Percentiles rank a stretch among this genome's conserved stretches.
Evolutionary conservation across 2,113 vertebrate species (phyloP).

Genomic region (Bolborhynchus lineola): DNA sequence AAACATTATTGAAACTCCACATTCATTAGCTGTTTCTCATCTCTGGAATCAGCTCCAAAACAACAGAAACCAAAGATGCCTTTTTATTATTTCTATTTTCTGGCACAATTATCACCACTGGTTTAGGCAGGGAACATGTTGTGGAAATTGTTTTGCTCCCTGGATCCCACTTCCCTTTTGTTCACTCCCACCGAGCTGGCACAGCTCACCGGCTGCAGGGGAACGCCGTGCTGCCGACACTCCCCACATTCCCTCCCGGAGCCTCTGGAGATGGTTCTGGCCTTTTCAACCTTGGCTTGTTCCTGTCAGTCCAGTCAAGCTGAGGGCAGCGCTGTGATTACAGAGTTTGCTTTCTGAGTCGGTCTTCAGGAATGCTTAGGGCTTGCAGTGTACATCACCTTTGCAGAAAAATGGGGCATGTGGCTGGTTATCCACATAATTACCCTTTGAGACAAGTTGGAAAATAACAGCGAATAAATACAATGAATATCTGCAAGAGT

Average conservation of each 20-base stretch:
- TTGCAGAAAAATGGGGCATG: neutral
- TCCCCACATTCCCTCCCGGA: neutral
- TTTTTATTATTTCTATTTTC: constrained; percentile 13
- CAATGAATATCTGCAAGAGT: neutral
- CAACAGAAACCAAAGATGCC: neutral
- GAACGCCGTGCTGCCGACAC: neutral
- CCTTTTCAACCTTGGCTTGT: constrained; percentile 38
- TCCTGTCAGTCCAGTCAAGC: neutral
- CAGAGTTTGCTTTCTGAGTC: neutral
- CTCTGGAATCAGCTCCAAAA: neutral
- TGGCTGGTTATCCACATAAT: neutral
- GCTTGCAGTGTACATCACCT: neutral
- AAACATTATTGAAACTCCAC: neutral
- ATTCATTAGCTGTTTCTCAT: neutral
- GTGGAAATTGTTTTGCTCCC: constrained; percentile 31
- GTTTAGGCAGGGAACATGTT: neutral
- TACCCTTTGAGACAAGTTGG: neutral
- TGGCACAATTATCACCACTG: neutral
- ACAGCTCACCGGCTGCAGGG: neutral
- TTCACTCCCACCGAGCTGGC: constrained; percentile 36
- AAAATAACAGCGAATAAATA: constrained; percentile 39
- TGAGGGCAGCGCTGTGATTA: neutral
- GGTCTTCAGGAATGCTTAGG: neutral
- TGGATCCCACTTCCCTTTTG: constrained; percentile 29
- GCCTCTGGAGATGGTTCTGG: neutral